Base-by-base conservation (phyloP, 2,888 invertebrate species). In the Aphidoletes aphidimyza region DNA sequence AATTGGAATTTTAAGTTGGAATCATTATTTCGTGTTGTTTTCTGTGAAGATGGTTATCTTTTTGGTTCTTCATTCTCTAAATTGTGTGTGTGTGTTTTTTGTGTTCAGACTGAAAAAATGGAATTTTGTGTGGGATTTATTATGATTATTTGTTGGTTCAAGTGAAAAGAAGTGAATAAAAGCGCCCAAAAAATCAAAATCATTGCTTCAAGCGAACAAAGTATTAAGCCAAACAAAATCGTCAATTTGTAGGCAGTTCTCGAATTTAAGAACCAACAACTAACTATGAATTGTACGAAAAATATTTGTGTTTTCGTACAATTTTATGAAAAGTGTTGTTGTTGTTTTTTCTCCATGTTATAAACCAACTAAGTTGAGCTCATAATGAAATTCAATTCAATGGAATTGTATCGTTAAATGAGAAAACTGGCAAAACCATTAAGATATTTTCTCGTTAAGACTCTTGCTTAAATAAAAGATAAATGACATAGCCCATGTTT, bases 381-480 rank as follows among this genome's bases (percentile, higher is more conserved):
- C 34, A 30, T 69, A 69, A 69, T n/a, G n/a, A n/a, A 69, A 54
- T 22, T 19, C 54, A 54, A 69, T 69, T 69, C 69, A 69, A 69
- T 30, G 69, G 69, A 69, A 69, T 69, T 30, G 30, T 69, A 69
- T 26, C 69, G 11, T 69, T 69, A 69, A 69, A 69, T 69, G 30
- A 34, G 22, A 69, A 30, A 69, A 69, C 14, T 14, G 34, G 34
- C 69, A 30, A 26, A 3, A 54, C 11, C 5, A 69, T 69, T 69
- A 34, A 3, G 11, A 11, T 69, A 30, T 69, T 34, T n/a, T 69
- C 69, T 69, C 26, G 54, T 54, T 54, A 54, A n/a, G n/a, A 26
- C 54, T 54, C 54, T 19, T 26, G 54, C 26, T 54, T 14, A 26
- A 26, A 54, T 8, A 26, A 54, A 54, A 54, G 54, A 22, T 54